Evolutionary conservation across 2,888 invertebrate species (phyloP).

Genomic region (Lymantria monacha): DNA sequence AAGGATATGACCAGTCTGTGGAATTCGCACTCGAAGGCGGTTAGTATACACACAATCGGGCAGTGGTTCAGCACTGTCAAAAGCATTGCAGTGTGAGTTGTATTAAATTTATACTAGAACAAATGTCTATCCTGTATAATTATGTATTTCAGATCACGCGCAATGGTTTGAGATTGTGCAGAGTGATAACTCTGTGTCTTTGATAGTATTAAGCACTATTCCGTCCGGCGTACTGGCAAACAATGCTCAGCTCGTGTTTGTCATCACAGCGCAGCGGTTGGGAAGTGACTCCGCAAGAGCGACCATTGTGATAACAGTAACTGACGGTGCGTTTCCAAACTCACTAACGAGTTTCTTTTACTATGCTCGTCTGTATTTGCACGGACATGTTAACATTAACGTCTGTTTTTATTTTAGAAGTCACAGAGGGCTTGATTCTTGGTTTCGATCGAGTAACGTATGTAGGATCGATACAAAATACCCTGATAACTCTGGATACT

Average conservation of each 20-base stretch:
- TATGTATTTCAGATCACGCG: neutral
- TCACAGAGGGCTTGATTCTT: conserved; percentile 3
- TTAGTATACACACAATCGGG: conserved; percentile 6
- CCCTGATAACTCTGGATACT: conserved; percentile 21
- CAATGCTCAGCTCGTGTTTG: conserved; percentile 29
- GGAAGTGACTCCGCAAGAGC: conserved; percentile 20
- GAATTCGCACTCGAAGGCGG: conserved; percentile 40
- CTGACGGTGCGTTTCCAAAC: neutral
- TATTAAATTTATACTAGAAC: neutral
- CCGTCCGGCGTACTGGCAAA: conserved; percentile 18
- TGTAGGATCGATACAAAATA: conserved; percentile 25
- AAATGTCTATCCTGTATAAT: neutral
- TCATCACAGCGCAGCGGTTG: conserved; percentile 19
- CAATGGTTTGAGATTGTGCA: neutral
- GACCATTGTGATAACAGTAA: conserved; percentile 26
- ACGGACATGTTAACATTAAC: neutral
- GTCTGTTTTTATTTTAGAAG: conserved; percentile 2
- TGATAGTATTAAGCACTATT: conserved; percentile 12
- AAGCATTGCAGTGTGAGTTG: neutral
- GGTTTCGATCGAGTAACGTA: conserved; percentile 17
- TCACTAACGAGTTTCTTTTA: neutral
- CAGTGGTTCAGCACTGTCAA: neutral
- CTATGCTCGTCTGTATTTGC: neutral
- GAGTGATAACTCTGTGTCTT: conserved; percentile 5
- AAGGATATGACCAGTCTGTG: conserved; percentile 35